Conservation (phyloP, 2,797 vertebrate species). For the Psittacula derbiana region DNA sequence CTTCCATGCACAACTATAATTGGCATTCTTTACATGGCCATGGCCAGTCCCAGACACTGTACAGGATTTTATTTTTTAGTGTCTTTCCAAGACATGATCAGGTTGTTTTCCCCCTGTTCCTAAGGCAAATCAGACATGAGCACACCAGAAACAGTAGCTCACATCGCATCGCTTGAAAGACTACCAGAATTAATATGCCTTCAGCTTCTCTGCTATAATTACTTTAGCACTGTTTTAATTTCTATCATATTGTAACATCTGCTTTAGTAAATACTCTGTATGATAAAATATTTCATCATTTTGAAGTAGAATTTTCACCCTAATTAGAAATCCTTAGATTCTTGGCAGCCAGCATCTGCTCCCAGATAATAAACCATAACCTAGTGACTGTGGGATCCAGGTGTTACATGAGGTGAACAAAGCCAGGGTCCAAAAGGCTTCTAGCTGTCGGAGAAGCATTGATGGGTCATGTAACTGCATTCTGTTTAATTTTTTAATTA, state of each 20-base stretch:
- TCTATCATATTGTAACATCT: neutral
- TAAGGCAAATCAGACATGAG: neutral
- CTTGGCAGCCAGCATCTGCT: neutral
- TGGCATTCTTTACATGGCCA: neutral
- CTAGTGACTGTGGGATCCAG: neutral
- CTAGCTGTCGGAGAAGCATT: neutral
- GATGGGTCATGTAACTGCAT: neutral
- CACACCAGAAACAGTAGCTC: neutral
- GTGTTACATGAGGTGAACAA: neutral
- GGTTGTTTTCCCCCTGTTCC: neutral
- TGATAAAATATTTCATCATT: neutral
- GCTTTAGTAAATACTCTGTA: neutral
- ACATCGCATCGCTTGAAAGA: neutral
- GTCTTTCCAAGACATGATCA: neutral
- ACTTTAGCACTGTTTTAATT: neutral
- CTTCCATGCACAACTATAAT: neutral
- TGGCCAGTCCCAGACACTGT: neutral
- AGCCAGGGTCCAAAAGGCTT: neutral
- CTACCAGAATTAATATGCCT: neutral
- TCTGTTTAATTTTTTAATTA: neutral
- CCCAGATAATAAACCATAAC: neutral
- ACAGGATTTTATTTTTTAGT: neutral
- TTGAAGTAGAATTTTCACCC: conserved; percentile 13
- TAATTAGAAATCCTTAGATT: neutral
- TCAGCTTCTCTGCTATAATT: neutral